Conservation (phyloP, 2,113 vertebrate species). For the Gambusia affinis region DNA sequence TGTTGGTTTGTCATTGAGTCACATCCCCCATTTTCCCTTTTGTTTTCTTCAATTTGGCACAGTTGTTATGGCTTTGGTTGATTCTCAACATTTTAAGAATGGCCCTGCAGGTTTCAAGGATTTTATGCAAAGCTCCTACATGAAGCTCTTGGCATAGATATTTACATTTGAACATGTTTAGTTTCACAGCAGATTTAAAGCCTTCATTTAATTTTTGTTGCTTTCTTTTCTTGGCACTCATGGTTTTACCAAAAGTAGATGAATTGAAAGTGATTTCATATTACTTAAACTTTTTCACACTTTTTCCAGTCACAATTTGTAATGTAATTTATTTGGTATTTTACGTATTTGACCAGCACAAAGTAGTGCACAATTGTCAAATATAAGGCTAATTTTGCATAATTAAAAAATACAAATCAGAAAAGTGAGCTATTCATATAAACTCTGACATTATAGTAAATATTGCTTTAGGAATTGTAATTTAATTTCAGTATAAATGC, state of each 20-base stretch:
- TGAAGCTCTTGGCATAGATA: background rate
- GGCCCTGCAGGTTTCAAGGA: constrained; percentile 13
- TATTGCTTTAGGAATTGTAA: background rate
- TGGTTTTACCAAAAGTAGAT: background rate
- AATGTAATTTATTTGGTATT: background rate
- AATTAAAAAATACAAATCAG: background rate
- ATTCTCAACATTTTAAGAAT: constrained; percentile 38
- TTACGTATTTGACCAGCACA: background rate
- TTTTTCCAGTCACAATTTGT: background rate
- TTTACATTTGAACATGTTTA: background rate
- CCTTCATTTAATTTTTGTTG: constrained; percentile 5
- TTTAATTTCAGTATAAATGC: background rate
- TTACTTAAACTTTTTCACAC: background rate
- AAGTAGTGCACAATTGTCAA: background rate
- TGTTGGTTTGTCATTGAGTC: constrained; percentile 13
- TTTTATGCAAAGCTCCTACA: constrained; percentile 36
- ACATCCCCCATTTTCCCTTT: constrained; percentile 21
- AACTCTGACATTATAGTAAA: background rate
- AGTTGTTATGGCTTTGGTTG: constrained; percentile 24
- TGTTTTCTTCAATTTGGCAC: constrained; percentile 22
- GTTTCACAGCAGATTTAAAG: constrained; percentile 1
- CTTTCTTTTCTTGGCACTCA: background rate
- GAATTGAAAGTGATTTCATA: background rate
- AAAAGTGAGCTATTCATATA: background rate
- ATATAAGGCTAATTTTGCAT: background rate